Conservation (phyloP, 2,888 invertebrate species). For the Cartodere bifasciata region DNA sequence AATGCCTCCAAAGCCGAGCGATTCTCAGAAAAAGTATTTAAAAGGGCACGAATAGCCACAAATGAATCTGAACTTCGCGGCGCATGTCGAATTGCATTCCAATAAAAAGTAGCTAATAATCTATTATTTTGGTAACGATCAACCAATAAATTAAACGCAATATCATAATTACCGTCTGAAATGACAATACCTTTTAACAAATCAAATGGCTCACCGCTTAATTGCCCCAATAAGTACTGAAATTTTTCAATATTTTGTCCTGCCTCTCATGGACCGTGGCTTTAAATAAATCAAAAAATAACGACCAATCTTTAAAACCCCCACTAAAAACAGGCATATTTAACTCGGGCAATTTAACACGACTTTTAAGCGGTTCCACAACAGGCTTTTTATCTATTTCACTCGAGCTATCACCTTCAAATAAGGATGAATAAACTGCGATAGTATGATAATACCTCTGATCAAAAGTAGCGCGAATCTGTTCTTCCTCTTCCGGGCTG, state of each 20-base stretch:
- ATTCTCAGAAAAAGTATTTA: slow-evolving; percentile 3
- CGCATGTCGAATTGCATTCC: slow-evolving; percentile 1
- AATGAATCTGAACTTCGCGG: too few relatives aligned
- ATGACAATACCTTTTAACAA: slow-evolving; percentile 1
- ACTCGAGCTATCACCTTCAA: too few relatives aligned
- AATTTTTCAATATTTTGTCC: slow-evolving; percentile 2
- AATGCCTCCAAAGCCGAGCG: background rate
- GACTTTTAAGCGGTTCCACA: too few relatives aligned
- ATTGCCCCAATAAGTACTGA: background rate
- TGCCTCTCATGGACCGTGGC: slow-evolving; percentile 2
- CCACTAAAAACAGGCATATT: slow-evolving; percentile 1
- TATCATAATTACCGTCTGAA: background rate
- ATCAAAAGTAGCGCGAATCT: too few relatives aligned
- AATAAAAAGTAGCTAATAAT: slow-evolving; percentile 1
- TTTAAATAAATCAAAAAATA: slow-evolving; percentile 4
- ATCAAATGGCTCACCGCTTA: slow-evolving; percentile 1
- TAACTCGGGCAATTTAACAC: slow-evolving; percentile 1
- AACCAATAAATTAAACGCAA: background rate
- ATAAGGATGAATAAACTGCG: too few relatives aligned
- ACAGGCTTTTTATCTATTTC: too few relatives aligned
- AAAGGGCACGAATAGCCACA: background rate
- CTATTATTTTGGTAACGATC: slow-evolving; percentile 1
- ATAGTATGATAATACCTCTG: too few relatives aligned
- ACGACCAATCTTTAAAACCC: slow-evolving; percentile 3
- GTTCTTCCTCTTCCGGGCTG: too few relatives aligned